Conservation (phyloP, 2,888 invertebrate species). For the Leptinotarsa tumamoca region DNA sequence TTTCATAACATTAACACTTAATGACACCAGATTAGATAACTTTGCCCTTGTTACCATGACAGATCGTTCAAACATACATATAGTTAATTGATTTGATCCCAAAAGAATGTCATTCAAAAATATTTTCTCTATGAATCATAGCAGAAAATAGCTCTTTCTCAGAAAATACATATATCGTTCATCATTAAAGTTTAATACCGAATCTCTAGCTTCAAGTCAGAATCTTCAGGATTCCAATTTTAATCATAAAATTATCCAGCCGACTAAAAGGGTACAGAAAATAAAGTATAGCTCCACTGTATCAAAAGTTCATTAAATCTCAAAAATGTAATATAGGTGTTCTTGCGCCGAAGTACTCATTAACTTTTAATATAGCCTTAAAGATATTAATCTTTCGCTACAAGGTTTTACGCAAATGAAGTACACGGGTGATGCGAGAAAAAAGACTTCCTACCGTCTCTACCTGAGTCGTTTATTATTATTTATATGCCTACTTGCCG, state of each 20-base stretch:
- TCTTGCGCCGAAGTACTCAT: constrained; percentile 53
- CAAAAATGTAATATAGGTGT: constrained; percentile 57
- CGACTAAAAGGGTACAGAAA: constrained; percentile 14
- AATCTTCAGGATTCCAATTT: constrained; percentile 3
- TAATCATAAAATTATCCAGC: constrained; percentile 11
- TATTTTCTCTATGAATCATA: too few species aligned
- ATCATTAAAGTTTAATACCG: too few species aligned
- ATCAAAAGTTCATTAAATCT: constrained; percentile 50
- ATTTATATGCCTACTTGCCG: constrained; percentile 38
- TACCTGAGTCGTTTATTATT: constrained; percentile 44
- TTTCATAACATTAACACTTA: too few species aligned
- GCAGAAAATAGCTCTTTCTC: too few species aligned
- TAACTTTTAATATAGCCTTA: constrained; percentile 57
- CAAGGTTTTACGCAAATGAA: constrained; percentile 45
- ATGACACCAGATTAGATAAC: too few species aligned
- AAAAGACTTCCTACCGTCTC: constrained; percentile 32
- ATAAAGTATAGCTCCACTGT: constrained; percentile 18
- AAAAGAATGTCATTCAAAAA: too few species aligned
- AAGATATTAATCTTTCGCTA: constrained; percentile 57
- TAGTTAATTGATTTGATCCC: too few species aligned
- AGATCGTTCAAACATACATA: too few species aligned
- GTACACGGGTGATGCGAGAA: constrained; percentile 36
- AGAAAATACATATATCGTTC: too few species aligned
- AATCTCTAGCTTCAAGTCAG: not conserved
- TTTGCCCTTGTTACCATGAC: too few species aligned